Percentiles rank a stretch among this genome's conserved stretches.
phyloP scores from a whole-genome alignment of 2,113 vertebrate species.

The Casuarius casuarius region DNA sequence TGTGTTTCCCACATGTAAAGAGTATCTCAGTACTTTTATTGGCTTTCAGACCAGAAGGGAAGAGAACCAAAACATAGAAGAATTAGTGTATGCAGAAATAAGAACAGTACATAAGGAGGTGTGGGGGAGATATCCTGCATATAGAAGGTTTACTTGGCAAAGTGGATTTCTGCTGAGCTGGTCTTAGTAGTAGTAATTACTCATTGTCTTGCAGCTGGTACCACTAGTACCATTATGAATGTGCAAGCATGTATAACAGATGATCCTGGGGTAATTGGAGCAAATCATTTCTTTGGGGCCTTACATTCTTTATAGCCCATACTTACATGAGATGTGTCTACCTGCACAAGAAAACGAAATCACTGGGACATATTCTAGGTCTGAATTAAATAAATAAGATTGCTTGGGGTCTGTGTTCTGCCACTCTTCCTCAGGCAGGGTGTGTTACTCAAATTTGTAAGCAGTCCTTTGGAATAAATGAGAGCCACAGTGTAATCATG shows the following conservation, averaged over 20 bases:
- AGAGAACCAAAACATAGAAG: slow-evolving; percentile 40
- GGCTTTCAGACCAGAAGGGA: not conserved
- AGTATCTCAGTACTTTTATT: slow-evolving; percentile 27
- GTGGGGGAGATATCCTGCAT: not conserved
- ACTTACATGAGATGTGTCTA: not conserved
- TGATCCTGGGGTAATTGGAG: not conserved
- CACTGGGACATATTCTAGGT: not conserved
- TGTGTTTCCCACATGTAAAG: not conserved
- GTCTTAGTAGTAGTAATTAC: slow-evolving; percentile 3
- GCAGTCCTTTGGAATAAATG: not conserved
- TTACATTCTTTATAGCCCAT: not conserved
- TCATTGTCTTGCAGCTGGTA: slow-evolving; percentile 26
- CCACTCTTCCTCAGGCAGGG: not conserved
- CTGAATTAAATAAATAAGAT: not conserved
- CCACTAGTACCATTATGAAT: not conserved
- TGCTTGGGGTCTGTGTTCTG: not conserved
- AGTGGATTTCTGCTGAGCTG: slow-evolving; percentile 41
- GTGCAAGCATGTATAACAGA: not conserved
- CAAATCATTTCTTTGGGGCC: not conserved
- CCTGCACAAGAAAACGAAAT: not conserved
- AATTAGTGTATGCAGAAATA: not conserved
- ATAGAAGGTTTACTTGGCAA: slow-evolving; percentile 12
- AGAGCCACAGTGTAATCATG: not conserved
- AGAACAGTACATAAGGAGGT: not conserved
- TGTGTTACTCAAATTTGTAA: not conserved